A percentile compares a stretch with the other conserved stretches of the same genome.
phyloP scores from a whole-genome alignment of 2,797 vertebrate genomes.

The Trichosurus vulpecula region DNA sequence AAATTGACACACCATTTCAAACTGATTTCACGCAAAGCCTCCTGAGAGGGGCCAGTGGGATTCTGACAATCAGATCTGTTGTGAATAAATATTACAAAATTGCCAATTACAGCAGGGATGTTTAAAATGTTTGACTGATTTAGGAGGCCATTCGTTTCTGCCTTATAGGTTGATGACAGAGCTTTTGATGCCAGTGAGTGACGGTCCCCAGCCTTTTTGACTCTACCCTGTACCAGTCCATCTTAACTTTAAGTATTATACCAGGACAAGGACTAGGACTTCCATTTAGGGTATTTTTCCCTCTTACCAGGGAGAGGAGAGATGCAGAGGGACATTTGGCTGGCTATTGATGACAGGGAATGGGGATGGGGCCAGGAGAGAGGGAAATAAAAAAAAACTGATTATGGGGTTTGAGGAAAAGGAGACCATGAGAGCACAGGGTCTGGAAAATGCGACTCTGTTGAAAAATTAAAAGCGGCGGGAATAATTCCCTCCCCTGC shows the following conservation, averaged over 20 bases:
- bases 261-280: background rate
- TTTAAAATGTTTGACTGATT: constrained; percentile 94
- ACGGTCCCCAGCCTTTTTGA: constrained; percentile 61
- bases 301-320: constrained; percentile 45
- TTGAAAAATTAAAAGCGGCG: constrained; percentile 10
- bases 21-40: constrained; percentile 98
- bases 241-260: constrained; percentile 24
- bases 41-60: constrained; percentile 90
- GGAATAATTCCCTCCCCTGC: constrained; percentile 14
- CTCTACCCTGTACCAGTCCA: constrained; percentile 46
- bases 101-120: constrained; percentile 99
- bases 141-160: constrained; percentile 70
- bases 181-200: constrained; percentile 73
- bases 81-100: constrained; percentile 99
- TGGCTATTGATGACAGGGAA: background rate
- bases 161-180: constrained; percentile 68
- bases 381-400: background rate
- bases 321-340: background rate
- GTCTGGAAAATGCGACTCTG: constrained; percentile 6
- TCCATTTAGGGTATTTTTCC: constrained; percentile 10
- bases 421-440: background rate
- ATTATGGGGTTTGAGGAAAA: background rate
- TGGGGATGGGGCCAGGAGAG: background rate
- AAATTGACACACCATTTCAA: constrained; percentile 99
- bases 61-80: constrained; percentile 95